Percentiles rank a stretch among this genome's conserved stretches.
phyloP scores from a whole-genome alignment of 2,797 vertebrate species.

The Helicolenus hilgendorfi region DNA sequence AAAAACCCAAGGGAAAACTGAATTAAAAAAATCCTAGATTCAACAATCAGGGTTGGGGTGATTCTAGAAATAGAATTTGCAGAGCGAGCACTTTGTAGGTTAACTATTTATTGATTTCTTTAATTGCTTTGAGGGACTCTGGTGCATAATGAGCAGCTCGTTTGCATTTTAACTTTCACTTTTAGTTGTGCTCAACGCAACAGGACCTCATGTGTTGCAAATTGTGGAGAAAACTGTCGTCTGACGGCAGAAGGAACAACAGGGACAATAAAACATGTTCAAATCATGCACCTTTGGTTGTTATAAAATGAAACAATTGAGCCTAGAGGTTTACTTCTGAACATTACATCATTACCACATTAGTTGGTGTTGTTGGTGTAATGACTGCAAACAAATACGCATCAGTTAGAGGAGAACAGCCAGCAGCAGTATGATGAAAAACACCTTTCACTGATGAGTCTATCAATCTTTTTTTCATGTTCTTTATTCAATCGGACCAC shows the following conservation, averaged over 20 bases:
- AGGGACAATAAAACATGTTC: background rate
- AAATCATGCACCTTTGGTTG: background rate
- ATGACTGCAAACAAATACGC: background rate
- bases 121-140: conserved; percentile 20
- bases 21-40: background rate
- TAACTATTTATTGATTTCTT: conserved; percentile 45
- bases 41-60: background rate
- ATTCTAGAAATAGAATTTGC: background rate
- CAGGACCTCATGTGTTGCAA: background rate
- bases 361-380: background rate
- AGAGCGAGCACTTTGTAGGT: conserved; percentile 7
- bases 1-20: background rate
- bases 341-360: background rate
- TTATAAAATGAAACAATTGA: background rate
- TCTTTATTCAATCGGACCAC: background rate
- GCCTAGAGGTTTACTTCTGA: background rate
- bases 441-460: background rate
- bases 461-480: background rate
- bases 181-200: background rate
- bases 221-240: background rate
- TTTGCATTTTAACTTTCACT: conserved; percentile 6
- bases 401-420: background rate
- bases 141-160: conserved; percentile 21
- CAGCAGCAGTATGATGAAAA: background rate
- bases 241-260: background rate